Evolutionary conservation across 2,113 vertebrate genomes (phyloP), one percentile per base, ranked within the genome.

Genomic region (Thoracochromis brauschi): DNA sequence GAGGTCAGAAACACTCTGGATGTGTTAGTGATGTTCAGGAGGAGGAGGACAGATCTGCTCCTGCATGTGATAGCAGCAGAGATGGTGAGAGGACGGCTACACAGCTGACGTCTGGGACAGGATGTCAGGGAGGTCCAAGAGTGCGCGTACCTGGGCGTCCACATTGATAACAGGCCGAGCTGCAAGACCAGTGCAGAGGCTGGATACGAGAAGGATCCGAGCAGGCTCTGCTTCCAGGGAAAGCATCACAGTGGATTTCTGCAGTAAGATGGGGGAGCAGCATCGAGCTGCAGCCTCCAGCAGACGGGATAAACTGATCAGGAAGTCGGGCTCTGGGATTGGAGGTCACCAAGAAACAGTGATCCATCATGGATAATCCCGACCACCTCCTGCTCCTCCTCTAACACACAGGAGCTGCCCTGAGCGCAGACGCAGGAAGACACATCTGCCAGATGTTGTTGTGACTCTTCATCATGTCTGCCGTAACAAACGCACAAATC

Each of bases 141-240:
- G 31, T 7, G 21, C 9, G 17, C 2, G 6, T 8, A 38, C 17
- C 31, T 35, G 60, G 60, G 6, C 31, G 10, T 60, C 17, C 31
- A 2, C 9, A 3, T 1, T 1, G 60, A 65, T 8, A 35, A 38
- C 17, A 7, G 60, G 17, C 60, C 10, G 6, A n/a, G 17, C 31
- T 65, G 54, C 8, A 0, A n/a, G 58, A 12, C 58, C 58, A n/a
- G 17, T 3, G 17, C 17, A n/a, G 31, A 65, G 60, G 31, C 31
- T 1, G 31, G 9, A n/a, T 13, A 2, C 19, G 10, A 65, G 33
- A n/a, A 65, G 19, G 60, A 7, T 12, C 17, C 1, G 0, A 21
- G 31, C 19, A 12, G 33, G 60, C 4, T 21, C 6, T 38, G 60
- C 33, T 38, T 65, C 10, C 60, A 12, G 0, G 14, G 33, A 12